Base-by-base conservation (phyloP, 1,140 invertebrate genomes). In the Listronotus oregonensis region DNA sequence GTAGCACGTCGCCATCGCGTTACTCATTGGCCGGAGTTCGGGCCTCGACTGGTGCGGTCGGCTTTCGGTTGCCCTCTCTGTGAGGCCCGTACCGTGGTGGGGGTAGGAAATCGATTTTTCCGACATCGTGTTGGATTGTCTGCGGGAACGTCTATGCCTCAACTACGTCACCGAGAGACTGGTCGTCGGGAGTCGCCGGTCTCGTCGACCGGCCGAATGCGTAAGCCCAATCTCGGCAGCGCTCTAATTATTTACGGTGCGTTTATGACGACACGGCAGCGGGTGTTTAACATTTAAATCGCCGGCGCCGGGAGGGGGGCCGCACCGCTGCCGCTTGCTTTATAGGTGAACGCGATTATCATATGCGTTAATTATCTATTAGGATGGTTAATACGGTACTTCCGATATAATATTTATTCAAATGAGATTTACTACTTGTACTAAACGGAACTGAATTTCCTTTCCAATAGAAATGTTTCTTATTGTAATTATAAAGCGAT, bases 41-140 rank as follows among this genome's bases (percentile, higher is more conserved):
- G 73, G 67, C 70, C 77, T 78, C 74, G 73, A 78, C 76, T 78
- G 75, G 52, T 58, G 47, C 51, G 31, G 32, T 52, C 51, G 42
- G 61, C 42, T 43, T 34, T 50, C 63, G 42, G 65, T 52, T 18
- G 60, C 31, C 46, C 62, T 58, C 56, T 52, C 57, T 43, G 43
- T 44, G 47, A 52, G 15, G 39, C 42, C 50, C 32, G 50, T 37
- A 17, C 52, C 31, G 10, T 74, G 73, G 77, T 73, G 75, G 74
- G 76, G 77, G 74, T 75, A 77, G 75, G 75, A 78, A 78, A 77
- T 78, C 77, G 76, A 77, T 72, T 72, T 62, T 59, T 60, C 66
- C 63, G 70, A 71, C 73, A 71, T 72, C 69, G 69, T 46, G 43
- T 12, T 21, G 64, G 71, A 72, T 69, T 69, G 76, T 77, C 74